Evolutionary conservation across 2,888 invertebrate species (phyloP).

Genomic region (Acronicta aceris): DNA sequence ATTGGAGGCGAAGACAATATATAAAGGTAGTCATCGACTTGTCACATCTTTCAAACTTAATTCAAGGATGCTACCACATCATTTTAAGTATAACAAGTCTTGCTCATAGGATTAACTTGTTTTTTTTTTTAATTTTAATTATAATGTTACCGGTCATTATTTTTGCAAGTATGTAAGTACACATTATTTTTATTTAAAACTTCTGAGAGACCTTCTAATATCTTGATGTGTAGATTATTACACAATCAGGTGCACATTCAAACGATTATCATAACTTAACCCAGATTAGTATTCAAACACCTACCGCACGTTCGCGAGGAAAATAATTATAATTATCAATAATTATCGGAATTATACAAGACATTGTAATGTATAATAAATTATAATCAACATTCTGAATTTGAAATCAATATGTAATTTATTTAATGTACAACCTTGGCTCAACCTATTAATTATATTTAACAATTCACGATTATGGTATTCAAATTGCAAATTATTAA

Average conservation of each 20-base stretch:
- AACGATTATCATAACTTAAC: conserved; percentile 51
- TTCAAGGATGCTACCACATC: conserved; percentile 27
- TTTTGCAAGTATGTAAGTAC: background rate
- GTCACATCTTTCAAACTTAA: conserved; percentile 26
- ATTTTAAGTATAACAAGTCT: conserved; percentile 14
- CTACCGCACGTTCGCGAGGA: conserved; percentile 43
- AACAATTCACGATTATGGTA: conserved; percentile 78
- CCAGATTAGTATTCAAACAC: conserved; percentile 51
- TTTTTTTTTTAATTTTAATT: background rate
- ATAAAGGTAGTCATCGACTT: conserved; percentile 15
- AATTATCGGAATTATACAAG: conserved; percentile 44
- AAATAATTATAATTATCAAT: conserved; percentile 56
- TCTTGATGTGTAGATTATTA: conserved; percentile 10
- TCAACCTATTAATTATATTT: conserved; percentile 70
- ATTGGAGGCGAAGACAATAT: conserved; percentile 16
- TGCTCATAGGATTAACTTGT: conserved; percentile 1
- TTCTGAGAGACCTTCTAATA: no score
- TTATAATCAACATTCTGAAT: conserved; percentile 59
- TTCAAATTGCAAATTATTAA: conserved; percentile 75
- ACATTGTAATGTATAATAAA: conserved; percentile 62
- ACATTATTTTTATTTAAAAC: no score
- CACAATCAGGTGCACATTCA: conserved; percentile 42
- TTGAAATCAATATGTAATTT: conserved; percentile 75
- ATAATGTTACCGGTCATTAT: background rate
- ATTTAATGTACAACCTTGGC: conserved; percentile 72